Evolutionary conservation across 2,888 invertebrate species (phyloP), one percentile per base, ranked within the genome.

Genomic region (Osedax fenrisi): DNA sequence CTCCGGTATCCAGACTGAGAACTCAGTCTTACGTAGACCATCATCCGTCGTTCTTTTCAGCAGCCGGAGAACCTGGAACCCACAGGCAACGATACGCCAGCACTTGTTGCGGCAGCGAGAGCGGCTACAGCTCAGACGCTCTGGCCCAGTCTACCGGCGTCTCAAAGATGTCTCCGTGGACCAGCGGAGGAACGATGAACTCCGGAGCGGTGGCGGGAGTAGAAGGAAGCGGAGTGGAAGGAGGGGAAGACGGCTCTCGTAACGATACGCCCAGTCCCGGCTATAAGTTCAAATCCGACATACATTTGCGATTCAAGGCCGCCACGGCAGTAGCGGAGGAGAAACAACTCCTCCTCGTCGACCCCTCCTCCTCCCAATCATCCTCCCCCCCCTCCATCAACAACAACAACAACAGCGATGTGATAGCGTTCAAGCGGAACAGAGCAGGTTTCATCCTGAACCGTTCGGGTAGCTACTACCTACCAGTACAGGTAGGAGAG

Each of bases 261-360:
- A 10, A 10, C 5, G 41, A 41, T 10, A 41, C 41, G 41, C 41
- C 41, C 41, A 41, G 41, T n/a, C 26, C 26, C 26, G 68, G n/a
- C 26, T 94, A 94, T 86, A 94, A 94, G 86, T 94, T 93, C 86
- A 95, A 95, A 86, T 94, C 91, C 81, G 91, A 90, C 82, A 94
- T 95, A 79, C 92, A 94, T 81, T 90, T 93, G 83, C 87, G 94
- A 76, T 94, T 94, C 79, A 86, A 86, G 68, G 86, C 83, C 66
- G 85, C 85, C 75, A 78, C 23, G 13, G 64, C 64, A 79, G 70
- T 25, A 1, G 24, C 64, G 64, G 24, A 23, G 17, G 24, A 23
- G 61, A 21, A 21, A 61, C 61, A n/a, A n/a, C n/a, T n/a, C n/a
- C n/a, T n/a, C n/a, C n/a, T n/a, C n/a, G n/a, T n/a, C n/a, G n/a